Evolutionary conservation across 2,113 vertebrate species (phyloP).

Genomic region (Steatornis caripensis): DNA sequence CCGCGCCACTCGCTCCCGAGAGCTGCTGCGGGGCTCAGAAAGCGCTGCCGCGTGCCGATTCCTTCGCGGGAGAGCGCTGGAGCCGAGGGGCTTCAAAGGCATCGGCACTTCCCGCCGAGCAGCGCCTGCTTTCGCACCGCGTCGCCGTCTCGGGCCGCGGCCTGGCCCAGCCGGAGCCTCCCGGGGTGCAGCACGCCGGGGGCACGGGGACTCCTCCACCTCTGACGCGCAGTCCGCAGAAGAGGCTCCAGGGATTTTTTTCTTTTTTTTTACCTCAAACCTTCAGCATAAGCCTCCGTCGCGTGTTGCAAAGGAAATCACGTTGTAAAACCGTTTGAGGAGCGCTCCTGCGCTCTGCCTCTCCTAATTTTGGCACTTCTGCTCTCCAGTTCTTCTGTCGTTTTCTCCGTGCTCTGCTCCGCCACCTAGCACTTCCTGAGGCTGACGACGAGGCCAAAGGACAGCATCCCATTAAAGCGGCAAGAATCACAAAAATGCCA

Average conservation of each 20-base stretch:
- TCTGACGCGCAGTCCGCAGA: neutral
- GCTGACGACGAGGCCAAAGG: neutral
- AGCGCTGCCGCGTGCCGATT: fast-evolving
- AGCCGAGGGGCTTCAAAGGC: neutral
- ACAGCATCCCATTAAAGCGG: neutral
- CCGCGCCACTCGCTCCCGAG: neutral
- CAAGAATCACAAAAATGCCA: neutral
- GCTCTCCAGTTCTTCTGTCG: neutral
- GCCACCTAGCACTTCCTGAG: neutral
- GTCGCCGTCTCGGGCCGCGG: neutral
- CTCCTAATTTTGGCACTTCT: neutral
- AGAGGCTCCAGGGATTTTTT: neutral
- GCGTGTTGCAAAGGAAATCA: neutral
- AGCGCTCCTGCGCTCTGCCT: neutral
- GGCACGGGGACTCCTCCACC: neutral
- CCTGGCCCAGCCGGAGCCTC: neutral
- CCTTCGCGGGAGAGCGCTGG: neutral
- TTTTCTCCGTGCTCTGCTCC: neutral
- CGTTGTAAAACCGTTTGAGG: neutral
- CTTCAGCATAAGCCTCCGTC: neutral
- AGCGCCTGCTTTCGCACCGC: fast-evolving
- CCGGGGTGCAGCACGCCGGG: fast-evolving
- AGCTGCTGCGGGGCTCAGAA: fast-evolving
- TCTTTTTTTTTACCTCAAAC: neutral
- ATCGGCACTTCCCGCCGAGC: neutral